Base-by-base conservation (phyloP, 2,113 vertebrate species). In the Sturnira hondurensis region DNA sequence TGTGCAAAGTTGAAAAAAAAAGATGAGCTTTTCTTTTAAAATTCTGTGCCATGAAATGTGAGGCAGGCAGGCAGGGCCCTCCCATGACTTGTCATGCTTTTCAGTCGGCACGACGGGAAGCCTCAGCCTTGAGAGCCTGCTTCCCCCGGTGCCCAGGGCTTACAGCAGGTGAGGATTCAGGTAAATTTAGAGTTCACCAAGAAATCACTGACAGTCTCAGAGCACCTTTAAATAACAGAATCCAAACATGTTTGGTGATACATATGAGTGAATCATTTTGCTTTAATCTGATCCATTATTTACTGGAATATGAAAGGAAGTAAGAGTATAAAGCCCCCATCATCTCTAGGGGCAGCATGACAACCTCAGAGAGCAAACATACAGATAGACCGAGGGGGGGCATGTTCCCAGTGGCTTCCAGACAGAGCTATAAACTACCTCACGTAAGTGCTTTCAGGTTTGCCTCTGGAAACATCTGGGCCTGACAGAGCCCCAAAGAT, bases 241-340 rank as follows among this genome's bases (percentile, higher is more conserved):
- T 65, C 83, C 45, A 83, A 74, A 87, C 8, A 71, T 31, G 20
- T 71, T 70, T 91, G 61, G 77, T 80, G 31, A 73, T 43, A 14
- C 36, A 47, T 13, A 38, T 78, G 38, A 93, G 95, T 5, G 43
- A 91, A 88, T 52, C 26, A 71, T n/a, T 89, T 63, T 78, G 15
- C 68, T 76, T 95, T n/a, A 76, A 19, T 85, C 28, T 63, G 38
- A 78, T 11, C 22, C 41, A 74, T 11, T 70, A 86, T 70, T 76
- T 78, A 76, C 56, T 83, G 54, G 93, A 85, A 88, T 88, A n/a
- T 77, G 52, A 94, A 84, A 88, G 50, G 71, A 54, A 81, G 7
- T 52, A 50, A 83, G 65, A 87, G 19, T 41, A 71, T 81, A 81
- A 92, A 93, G 33, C 50, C 70, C 20, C 28, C 54, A 41, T 13